These are phyloP conservation scores for Nothoprocta perdicaria DNA, from an alignment of 2,113 vertebrate species.

Conservation along the genomic window DNA sequence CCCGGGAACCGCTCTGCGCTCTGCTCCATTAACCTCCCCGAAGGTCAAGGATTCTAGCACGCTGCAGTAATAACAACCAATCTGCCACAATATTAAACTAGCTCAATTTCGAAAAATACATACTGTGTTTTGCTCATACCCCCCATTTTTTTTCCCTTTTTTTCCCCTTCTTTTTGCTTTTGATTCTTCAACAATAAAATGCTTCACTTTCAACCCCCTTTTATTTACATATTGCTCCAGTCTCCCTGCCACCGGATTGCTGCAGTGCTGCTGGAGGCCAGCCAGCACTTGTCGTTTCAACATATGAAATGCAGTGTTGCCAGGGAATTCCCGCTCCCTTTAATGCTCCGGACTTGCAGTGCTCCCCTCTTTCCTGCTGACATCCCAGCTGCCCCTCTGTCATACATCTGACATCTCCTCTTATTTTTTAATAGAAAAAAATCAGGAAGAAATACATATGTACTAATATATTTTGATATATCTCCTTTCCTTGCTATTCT, in stretches of 20 bases:
- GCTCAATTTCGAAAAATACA: neutral
- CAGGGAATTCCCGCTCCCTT: constrained; percentile 53
- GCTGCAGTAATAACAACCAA: neutral
- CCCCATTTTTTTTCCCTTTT: neutral
- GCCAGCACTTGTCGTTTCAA: constrained; percentile 35
- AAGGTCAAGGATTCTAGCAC: neutral
- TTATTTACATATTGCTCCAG: constrained; percentile 28
- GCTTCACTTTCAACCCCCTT: constrained; percentile 6
- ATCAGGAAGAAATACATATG: neutral
- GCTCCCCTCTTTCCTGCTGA: constrained; percentile 46
- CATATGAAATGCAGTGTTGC: constrained; percentile 35
- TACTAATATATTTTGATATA: neutral
- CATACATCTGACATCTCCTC: constrained; percentile 51
- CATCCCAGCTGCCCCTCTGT: constrained; percentile 56
- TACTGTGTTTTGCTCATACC: neutral
- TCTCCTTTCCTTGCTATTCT: neutral
- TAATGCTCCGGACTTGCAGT: constrained; percentile 23
- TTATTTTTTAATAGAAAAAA: constrained; percentile 30
- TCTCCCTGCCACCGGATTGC: neutral
- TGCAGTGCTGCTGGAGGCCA: constrained; percentile 51
- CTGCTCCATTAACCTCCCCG: neutral
- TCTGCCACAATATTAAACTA: neutral
- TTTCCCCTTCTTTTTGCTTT: too few species aligned
- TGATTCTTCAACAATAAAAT: constrained; percentile 16
- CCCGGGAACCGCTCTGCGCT: neutral